Evolutionary conservation across 64 coral and sea anemone genomes (phyloP), one percentile per base, ranked within the genome.

Genomic region (Hydrozoanthus tunicans): DNA sequence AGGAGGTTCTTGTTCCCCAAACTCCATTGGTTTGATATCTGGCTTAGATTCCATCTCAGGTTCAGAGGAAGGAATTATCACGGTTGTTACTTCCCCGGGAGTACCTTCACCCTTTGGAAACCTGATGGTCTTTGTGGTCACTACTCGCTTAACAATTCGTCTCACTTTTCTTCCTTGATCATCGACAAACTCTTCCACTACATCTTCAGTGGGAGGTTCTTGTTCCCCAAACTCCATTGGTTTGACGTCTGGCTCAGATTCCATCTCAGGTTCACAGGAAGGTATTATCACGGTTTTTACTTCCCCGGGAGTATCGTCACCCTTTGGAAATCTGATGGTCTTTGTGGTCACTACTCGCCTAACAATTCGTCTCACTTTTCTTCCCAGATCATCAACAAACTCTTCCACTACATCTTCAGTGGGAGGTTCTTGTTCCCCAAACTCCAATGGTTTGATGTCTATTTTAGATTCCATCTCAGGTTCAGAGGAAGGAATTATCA

Each of bases 111-210:
- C 79, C 15, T 83, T 80, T 14, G 62, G 62, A 14, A 73, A 51
- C 4, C 17, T 82, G 7, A 89, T 90, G 59, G 83, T 79, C 9
- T 75, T 88, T 24, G 83, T 67, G 53, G 91, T 91, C 25, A 81
- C 69, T 26, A 72, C 65, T 43, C 86, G 55, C 2, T 53, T 79
- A 20, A 80, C 73, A 83, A 59, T 59, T 69, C 57, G 58, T 79
- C 74, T 58, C 10, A 82, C 57, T 32, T 58, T 77, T 72, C 89
- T 85, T 58, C 77, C 89, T 43, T 93, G 51, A 83, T 96, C 77
- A 90, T 92, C 53, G 89, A n/a, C 72, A 58, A n/a, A 91, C 51
- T 79, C 62, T 70, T 52, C 53, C 64, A 57, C 51, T 55, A 52
- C 68, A 80, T 91, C 15, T 69, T 79, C 23, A 55, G 77, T 68